Base-by-base conservation (phyloP, 2,113 vertebrate genomes). In the Brachyhypopomus gauderio region DNA sequence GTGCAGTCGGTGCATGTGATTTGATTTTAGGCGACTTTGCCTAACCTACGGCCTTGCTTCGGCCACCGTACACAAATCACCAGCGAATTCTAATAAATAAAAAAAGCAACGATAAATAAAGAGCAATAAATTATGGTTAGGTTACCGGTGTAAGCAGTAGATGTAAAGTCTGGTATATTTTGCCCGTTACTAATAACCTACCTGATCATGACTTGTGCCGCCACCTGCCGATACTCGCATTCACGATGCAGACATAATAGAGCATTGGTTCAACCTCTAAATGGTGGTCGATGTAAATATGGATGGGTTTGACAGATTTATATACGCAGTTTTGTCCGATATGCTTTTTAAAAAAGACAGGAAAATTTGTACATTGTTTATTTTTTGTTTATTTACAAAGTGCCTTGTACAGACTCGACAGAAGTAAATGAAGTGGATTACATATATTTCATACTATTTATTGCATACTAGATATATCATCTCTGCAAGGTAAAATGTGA, bases 141-240 rank as follows among this genome's bases (percentile, higher is more conserved):
- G 8, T 41, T 0, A 38, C 25, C 27, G 5, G 23, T 58, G 48
- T 30, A 19, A 8, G 25, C 25, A 27, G 34, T 20, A 38, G 9
- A 17, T 36, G 19, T 1, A 38, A 2, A 17, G 14, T 8, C 0
- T 25, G 25, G 25, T 6, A 17, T 0, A 14, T 11, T 12, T 27
- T 38, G n/a, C 56, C 17, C 19, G 77, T 38, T 20, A 52, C 59
- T 60, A 41, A 11, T 14, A 0, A 4, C 27, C 25, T 63, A 56
- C 6, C 41, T 66, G 79, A n/a, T 25, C 25, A 56, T 70, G 66
- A 41, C 34, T 22, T 41, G 45, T 81, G 79, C 79, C 75, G 79
- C 79, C 79, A 67, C 62, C 79, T 81, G 27, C 72, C 45, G 79
- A 34, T 20, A 22, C 64, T 4, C 19, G 30, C 3, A 5, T 34